Base-by-base conservation (phyloP, 1,140 invertebrate genomes). In the Trissolcus basalis region DNA sequence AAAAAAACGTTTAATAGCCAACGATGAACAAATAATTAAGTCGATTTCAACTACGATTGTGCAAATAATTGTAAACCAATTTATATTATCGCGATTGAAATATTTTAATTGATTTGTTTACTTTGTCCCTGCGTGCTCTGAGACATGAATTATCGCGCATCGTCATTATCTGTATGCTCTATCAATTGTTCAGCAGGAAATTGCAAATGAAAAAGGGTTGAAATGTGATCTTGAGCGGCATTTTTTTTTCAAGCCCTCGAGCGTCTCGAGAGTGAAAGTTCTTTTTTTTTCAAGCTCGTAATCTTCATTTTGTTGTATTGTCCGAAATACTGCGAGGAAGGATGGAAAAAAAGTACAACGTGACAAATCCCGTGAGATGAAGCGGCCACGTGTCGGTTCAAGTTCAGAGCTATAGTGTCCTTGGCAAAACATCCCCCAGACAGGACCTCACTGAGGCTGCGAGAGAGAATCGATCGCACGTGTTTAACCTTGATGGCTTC, bases 401-500 rank as follows among this genome's bases (percentile, higher is more conserved):
- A 58, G 63, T 69, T 50, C 48, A 64, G 53, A 53, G 51, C 39
- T 59, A 69, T 59, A 58, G 53, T 69, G 72, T 69, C 59, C 72
- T 60, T 64, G 72, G 75, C 69, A 72, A 68, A 77, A 78, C 77
- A 67, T 78, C 63, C 77, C 77, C 77, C 61, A 68, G 65, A 73
- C 73, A 43, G 54, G 60, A 60, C 47, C 68, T 68, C 68, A 63
- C 69, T 51, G 65, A 56, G 58, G 73, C 64, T 79, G 41, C 49
- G 55, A 65, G 67, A 77, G 78, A 78, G 77, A 81, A 83, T 83
- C 81, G 78, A 82, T 83, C 56, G 80, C 81, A 79, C 81, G 68
- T 81, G 81, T 79, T 79, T 82, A 80, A 82, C 82, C 82, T 81
- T 82, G 78, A 80, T 67, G 45, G 68, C 69, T 72, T 64, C 58